Evolutionary conservation across 2,113 vertebrate species (phyloP), one percentile per base, ranked within the genome.

Genomic region (Urocitellus parryii): DNA sequence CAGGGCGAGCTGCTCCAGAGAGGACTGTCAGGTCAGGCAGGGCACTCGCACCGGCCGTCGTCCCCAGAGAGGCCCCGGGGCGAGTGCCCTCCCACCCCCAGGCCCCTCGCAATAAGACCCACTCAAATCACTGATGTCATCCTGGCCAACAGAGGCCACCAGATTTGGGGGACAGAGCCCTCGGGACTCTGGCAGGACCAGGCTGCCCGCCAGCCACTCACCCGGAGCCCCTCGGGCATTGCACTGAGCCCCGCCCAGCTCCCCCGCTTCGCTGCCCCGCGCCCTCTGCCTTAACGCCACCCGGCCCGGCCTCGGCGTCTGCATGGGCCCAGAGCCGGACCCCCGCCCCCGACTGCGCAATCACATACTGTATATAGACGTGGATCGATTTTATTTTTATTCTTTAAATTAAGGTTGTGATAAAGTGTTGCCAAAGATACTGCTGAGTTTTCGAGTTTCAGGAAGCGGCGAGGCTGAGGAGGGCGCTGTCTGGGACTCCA

Each of bases 351-450:
- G 29, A 34, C 78, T 45, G n/a, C 88, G 91, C 90, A 97, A 96
- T 98, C 97, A 96, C 96, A 95, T 97, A 94, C 96, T 98, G 97
- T 98, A 98, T 95, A 98, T 98, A 98, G 95, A 97, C 53, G 65
- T 97, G 96, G 94, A 97, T 97, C 92, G 76, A 94, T 97, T 97
- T 96, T 98, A 97, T 97, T 97, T 97, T 97, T 97, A 96, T 97
- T 98, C 96, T 97, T 98, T 96, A 94, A 97, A 98, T 98, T 97
- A 97, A 98, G 97, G 97, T 98, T 96, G 97, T 98, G 98, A 96
- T 98, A 97, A 98, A 98, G 98, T 98, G 97, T 98, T 98, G 98
- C 98, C 98, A 98, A 98, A 98, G 98, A 98, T 97, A 97, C 95
- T 97, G 96, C 97, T 97, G 97, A 97, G 96, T 95, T 96, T 91